phyloP scores from a whole-genome alignment of 2,113 vertebrate species.

The Solea solea region DNA sequence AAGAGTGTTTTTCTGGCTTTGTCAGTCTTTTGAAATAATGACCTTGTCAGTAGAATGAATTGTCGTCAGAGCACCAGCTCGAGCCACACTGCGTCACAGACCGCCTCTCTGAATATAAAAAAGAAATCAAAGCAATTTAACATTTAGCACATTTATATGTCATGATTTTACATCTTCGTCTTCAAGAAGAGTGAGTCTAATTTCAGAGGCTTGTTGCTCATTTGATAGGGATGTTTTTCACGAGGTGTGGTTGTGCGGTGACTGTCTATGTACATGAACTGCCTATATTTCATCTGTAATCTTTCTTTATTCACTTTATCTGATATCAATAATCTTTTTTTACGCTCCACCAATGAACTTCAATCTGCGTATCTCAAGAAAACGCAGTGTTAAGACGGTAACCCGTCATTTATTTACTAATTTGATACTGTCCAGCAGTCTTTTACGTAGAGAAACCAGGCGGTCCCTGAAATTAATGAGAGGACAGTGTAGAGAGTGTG shows the following conservation, averaged over 20 bases:
- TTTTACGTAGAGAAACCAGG: no score
- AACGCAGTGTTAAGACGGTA: no score
- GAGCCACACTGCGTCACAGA: neutral
- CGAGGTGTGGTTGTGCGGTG: neutral
- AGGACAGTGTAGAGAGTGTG: no score
- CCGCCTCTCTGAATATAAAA: neutral
- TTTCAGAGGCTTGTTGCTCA: neutral
- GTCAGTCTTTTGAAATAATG: neutral
- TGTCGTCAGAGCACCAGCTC: neutral
- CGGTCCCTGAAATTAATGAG: no score
- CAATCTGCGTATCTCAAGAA: no score
- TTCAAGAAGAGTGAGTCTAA: no score
- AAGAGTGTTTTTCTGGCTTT: slow-evolving; percentile 1
- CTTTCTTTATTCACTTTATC: no score
- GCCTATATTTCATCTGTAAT: no score
- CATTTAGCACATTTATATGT: neutral
- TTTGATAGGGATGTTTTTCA: neutral
- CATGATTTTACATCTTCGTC: neutral
- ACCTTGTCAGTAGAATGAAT: slow-evolving; percentile 1
- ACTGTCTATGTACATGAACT: neutral
- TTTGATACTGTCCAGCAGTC: no score
- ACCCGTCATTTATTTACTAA: no score
- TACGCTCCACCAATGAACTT: no score
- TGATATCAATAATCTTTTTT: no score
- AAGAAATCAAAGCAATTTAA: neutral